Evolutionary conservation across 2,888 invertebrate species (phyloP), one percentile per base, ranked within the genome.

Genomic region (Trimorus sp.): DNA sequence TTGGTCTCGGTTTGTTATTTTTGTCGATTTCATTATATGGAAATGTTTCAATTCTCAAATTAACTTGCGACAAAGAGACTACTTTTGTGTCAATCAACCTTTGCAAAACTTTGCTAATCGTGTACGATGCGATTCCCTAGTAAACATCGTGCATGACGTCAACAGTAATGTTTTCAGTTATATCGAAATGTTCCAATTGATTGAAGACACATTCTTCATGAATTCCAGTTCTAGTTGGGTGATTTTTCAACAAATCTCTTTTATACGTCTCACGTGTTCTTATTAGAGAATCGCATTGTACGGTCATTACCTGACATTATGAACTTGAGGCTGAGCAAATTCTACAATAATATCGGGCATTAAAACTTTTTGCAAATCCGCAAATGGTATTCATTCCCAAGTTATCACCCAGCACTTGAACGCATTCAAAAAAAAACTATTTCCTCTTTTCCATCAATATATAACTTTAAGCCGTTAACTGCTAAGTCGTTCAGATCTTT

Each of bases 351-450:
- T 42, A 36, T 6, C 45, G 42, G 26, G 45, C 45, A 8, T 11
- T 7, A 56, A 68, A 68, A 48, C 68, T 68, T 68, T 68, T 36
- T 1, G 45, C 14, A 48, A 68, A 68, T 12, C 56, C 68, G 15
- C 56, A 68, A 36, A 56, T 68, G 45, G 36, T 26, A 45, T 68
- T 56, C 37, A 56, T 26, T 9, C 74, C 84, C 12, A 82, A 45
- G 70, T 85, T 83, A 40, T 84, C 83, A 3, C 84, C 83, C 56
- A 76, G 49, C 54, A 82, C 68, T 16, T 73, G n/a, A 42, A 82
- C 71, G 49, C 82, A 82, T 15, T 77, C 48, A 73, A 85, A 83
- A 59, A 76, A 84, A 14, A 78, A 26, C 56, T 45, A 12, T 65
- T 36, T 40, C 1, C 3, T 51, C 37, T 12, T 12, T 7, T 48